These are phyloP conservation scores for Tenthredo scrophulariae DNA, from an alignment of 2,888 invertebrate species.

Conservation along the genomic window DNA sequence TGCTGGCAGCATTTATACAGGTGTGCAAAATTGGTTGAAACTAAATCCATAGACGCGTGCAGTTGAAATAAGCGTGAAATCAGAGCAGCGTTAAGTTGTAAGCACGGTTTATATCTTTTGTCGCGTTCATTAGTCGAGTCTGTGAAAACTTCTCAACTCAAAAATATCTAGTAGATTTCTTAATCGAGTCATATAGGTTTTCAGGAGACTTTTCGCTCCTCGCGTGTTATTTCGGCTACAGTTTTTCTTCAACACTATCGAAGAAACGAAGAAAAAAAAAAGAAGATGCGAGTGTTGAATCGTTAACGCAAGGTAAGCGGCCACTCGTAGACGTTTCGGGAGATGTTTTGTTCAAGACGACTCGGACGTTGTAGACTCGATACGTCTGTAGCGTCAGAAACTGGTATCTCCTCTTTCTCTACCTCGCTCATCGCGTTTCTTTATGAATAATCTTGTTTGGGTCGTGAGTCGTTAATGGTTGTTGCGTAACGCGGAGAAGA, in stretches of 20 bases:
- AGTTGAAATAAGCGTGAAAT: slow-evolving; percentile 37
- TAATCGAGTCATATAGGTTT: background rate
- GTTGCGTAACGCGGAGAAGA: slow-evolving; percentile 51
- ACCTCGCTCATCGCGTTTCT: slow-evolving; percentile 28
- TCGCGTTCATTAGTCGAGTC: slow-evolving; percentile 10
- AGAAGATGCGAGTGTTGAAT: slow-evolving; percentile 25
- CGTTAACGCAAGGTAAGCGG: slow-evolving; percentile 30
- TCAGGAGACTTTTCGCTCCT: background rate
- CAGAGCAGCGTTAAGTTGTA: slow-evolving; percentile 33
- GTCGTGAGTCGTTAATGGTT: slow-evolving; percentile 46
- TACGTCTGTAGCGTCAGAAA: slow-evolving; percentile 38
- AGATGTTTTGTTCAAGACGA: slow-evolving; percentile 48
- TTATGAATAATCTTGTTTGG: slow-evolving; percentile 51
- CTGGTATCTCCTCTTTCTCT: slow-evolving; percentile 14
- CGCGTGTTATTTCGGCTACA: background rate
- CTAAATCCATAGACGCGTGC: slow-evolving; percentile 15
- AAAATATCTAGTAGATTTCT: background rate
- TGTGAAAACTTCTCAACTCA: background rate
- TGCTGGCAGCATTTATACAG: slow-evolving; percentile 4
- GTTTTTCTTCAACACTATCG: background rate
- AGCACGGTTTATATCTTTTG: slow-evolving; percentile 30
- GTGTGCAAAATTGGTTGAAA: slow-evolving; percentile 38
- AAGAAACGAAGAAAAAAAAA: background rate
- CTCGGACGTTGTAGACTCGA: slow-evolving; percentile 18
- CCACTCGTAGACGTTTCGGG: slow-evolving; percentile 8